phyloP scores from a whole-genome alignment of 2,888 invertebrate genomes.

The Agrilus cyanescens region DNA sequence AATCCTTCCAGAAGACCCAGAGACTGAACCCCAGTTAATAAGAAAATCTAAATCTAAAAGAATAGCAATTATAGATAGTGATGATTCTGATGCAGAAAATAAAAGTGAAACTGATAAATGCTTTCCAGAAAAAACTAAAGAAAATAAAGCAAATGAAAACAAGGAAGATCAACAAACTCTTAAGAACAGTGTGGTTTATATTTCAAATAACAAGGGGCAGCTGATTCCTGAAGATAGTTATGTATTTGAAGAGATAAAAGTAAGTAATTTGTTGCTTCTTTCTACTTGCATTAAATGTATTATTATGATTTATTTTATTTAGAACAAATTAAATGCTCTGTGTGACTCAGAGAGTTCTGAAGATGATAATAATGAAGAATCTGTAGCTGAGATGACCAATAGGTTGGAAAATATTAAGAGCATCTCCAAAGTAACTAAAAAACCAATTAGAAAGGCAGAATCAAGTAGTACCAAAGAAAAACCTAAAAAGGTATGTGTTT shows the following conservation, averaged over 20 bases:
- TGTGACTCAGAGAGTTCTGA: slow-evolving; percentile 48
- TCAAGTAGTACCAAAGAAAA: slow-evolving; percentile 7
- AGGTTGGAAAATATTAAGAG: slow-evolving; percentile 6
- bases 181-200: slow-evolving; percentile 11
- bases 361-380: slow-evolving; percentile 17
- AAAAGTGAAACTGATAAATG: no score
- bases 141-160: slow-evolving; percentile 9
- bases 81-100: no score
- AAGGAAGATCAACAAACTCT: slow-evolving; percentile 6
- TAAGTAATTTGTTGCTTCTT: no score
- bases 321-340: slow-evolving; percentile 32
- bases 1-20: no score
- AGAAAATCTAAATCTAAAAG: no score
- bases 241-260: no score
- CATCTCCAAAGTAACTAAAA: slow-evolving; percentile 6
- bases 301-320: slow-evolving; percentile 9
- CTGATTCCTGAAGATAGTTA: slow-evolving; percentile 11
- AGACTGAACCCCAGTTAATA: no score
- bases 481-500: neutral
- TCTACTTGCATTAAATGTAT: neutral
- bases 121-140: no score
- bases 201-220: slow-evolving; percentile 14
- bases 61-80: no score
- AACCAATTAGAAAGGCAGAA: slow-evolving; percentile 5
- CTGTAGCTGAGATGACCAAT: slow-evolving; percentile 7